A percentile compares a stretch with the other conserved stretches of the same genome.
Conservation (phyloP, 2,113 vertebrate species). For the Nesogale talazaci region DNA sequence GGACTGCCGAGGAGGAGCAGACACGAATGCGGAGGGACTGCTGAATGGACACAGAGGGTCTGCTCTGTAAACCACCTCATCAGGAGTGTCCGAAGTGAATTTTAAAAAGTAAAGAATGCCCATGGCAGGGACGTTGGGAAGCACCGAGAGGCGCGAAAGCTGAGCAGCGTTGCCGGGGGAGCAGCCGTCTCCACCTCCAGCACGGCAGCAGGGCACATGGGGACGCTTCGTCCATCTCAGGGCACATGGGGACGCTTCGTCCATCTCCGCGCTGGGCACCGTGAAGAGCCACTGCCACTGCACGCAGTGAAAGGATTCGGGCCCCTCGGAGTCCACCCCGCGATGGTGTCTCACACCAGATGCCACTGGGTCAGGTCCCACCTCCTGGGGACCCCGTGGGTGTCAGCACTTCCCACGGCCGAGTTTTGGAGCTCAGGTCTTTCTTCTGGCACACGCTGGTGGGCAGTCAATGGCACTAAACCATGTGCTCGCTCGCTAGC, state of each 20-base stretch:
- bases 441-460: not conserved
- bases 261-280: not conserved
- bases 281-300: conserved; percentile 6
- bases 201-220: not conserved
- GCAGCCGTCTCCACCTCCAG: not conserved
- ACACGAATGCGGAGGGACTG: too few species aligned
- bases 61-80: too few species aligned
- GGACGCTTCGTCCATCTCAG: conserved; percentile 46
- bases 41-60: too few species aligned
- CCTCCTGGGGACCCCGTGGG: not conserved
- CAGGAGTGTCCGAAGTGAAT: too few species aligned
- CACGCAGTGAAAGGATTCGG: not conserved
- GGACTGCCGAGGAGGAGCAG: too few species aligned
- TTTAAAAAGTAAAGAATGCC: too few species aligned
- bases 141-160: too few species aligned
- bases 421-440: not conserved
- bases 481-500: not conserved
- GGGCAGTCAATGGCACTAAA: not conserved
- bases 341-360: not conserved
- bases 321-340: not conserved
- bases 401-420: not conserved
- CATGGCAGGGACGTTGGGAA: too few species aligned
- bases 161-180: too few species aligned
- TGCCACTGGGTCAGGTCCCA: not conserved
- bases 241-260: not conserved